Conservation (phyloP, 2,888 invertebrate genomes). For the Tigriopus californicus region DNA sequence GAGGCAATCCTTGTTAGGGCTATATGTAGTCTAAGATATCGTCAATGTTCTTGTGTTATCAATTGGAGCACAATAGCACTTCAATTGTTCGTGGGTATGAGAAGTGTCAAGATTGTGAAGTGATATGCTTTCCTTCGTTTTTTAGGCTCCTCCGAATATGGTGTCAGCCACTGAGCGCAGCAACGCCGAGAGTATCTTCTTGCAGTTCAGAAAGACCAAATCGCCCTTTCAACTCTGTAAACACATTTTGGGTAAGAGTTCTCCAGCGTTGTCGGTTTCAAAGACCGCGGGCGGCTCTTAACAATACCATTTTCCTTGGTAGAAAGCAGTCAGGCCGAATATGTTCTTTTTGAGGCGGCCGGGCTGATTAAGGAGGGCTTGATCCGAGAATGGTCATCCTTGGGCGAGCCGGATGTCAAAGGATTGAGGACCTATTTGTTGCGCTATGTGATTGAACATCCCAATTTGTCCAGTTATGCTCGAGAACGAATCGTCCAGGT, state of each 20-base stretch:
- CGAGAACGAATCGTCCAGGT: conserved; percentile 42
- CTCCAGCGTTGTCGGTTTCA: not conserved
- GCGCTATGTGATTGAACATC: conserved; percentile 48
- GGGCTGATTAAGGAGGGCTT: conserved; percentile 59
- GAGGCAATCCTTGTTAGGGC: no score
- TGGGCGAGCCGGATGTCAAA: conserved; percentile 46
- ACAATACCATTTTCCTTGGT: not conserved
- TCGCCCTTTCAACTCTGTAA: conserved; percentile 60
- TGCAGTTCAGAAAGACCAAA: conserved; percentile 60
- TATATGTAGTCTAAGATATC: no score
- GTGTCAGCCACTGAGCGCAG: conserved; percentile 57
- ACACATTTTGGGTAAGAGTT: conserved; percentile 42
- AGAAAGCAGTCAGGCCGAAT: conserved; percentile 49
- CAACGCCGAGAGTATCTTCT: conserved; percentile 58
- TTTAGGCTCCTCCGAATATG: conserved; percentile 55
- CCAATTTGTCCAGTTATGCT: conserved; percentile 49
- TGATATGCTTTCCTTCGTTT: conserved; percentile 16
- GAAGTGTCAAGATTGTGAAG: no score
- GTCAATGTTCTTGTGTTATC: no score
- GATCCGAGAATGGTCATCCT: conserved; percentile 59
- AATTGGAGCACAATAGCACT: no score
- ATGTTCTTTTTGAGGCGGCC: conserved; percentile 71
- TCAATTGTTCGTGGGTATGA: no score
- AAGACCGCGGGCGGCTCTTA: not conserved
- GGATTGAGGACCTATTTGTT: conserved; percentile 56